Conservation (phyloP, 2,888 invertebrate species). For the Drosophila tripunctata region DNA sequence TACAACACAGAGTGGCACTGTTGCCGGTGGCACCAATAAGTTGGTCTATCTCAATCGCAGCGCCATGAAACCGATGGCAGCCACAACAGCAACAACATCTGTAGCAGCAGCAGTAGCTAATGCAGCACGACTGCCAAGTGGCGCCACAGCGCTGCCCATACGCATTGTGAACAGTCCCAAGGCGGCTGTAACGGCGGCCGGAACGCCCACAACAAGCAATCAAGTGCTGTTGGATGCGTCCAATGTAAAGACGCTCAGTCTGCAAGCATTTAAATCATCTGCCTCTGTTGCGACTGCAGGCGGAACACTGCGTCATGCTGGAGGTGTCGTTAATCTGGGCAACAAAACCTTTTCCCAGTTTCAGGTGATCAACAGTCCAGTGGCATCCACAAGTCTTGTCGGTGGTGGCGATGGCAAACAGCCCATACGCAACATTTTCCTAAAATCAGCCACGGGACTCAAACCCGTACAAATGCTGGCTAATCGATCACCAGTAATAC, state of each 20-base stretch:
- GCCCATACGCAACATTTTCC: conserved; percentile 45
- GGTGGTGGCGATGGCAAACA: conserved; percentile 61
- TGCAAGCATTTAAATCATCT: conserved; percentile 58
- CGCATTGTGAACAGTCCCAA: conserved; percentile 54
- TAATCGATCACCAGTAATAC: conserved; percentile 44
- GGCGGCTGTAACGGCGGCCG: conserved; percentile 17
- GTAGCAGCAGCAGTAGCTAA: conserved; percentile 58
- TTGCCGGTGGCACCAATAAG: conserved; percentile 74
- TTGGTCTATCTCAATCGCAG: conserved; percentile 83
- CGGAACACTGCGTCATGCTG: conserved; percentile 48
- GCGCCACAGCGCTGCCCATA: conserved; percentile 64
- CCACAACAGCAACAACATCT: conserved; percentile 66
- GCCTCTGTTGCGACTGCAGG: background rate
- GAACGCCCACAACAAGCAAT: conserved; percentile 19
- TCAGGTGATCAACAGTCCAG: conserved; percentile 55
- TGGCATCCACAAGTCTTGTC: background rate
- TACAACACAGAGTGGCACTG: conserved; percentile 35
- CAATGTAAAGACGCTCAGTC: conserved; percentile 49
- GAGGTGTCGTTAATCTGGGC: conserved; percentile 27
- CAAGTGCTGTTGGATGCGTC: conserved; percentile 48
- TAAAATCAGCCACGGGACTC: conserved; percentile 58
- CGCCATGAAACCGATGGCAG: conserved; percentile 81
- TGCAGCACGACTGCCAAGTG: conserved; percentile 60
- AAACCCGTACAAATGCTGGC: conserved; percentile 63
- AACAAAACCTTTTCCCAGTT: conserved; percentile 60